Percentiles rank a stretch among this genome's conserved stretches.
Evolutionary conservation across 2,113 vertebrate genomes (phyloP).

Genomic region (Meleagris gallopavo): DNA sequence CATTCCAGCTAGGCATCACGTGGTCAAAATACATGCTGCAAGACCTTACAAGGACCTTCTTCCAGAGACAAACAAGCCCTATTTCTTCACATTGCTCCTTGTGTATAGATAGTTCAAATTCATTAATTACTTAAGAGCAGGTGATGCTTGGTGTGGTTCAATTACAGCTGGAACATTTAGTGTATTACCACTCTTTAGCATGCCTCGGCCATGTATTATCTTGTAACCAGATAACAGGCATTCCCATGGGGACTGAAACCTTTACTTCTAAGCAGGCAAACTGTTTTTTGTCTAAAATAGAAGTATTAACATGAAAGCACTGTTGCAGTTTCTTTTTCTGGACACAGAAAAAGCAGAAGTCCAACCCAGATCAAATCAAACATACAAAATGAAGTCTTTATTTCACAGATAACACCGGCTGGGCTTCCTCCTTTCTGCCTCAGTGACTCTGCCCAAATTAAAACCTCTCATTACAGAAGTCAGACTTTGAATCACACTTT

Average conservation of each 20-base stretch:
- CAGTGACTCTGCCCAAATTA: background rate
- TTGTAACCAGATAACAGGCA: constrained; percentile 19
- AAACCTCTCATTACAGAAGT: background rate
- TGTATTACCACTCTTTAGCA: constrained; percentile 20
- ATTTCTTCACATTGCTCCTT: background rate
- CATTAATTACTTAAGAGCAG: constrained; percentile 65
- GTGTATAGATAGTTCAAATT: constrained; percentile 55
- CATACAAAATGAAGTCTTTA: background rate
- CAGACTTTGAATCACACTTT: background rate
- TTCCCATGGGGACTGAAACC: background rate
- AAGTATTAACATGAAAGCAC: background rate
- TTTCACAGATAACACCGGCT: background rate
- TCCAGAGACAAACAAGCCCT: background rate
- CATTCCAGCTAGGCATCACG: background rate
- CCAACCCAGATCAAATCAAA: background rate
- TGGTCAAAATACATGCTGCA: background rate
- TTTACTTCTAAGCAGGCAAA: background rate
- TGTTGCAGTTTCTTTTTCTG: background rate
- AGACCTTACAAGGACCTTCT: background rate
- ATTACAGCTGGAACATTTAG: constrained; percentile 53
- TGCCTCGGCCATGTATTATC: background rate
- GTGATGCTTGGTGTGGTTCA: constrained; percentile 29
- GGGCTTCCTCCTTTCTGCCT: background rate
- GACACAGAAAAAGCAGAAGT: background rate
- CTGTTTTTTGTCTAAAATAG: background rate